These are phyloP conservation scores for Crepidodera aurea DNA, from an alignment of 2,888 invertebrate genomes.

Conservation along the genomic window DNA sequence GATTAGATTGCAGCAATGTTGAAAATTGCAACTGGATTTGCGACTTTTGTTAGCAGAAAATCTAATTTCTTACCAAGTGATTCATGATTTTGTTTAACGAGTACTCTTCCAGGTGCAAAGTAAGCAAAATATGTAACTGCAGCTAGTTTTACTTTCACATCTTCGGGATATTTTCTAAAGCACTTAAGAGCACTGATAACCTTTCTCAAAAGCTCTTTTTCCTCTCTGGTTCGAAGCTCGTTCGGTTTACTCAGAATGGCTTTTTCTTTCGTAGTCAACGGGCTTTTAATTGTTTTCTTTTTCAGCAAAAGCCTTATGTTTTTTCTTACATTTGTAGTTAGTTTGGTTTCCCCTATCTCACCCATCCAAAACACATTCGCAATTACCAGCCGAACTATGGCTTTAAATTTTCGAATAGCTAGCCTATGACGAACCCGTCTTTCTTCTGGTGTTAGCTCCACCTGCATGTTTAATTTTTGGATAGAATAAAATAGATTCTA, in stretches of 20 bases:
- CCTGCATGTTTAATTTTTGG: background rate
- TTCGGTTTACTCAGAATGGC: slow-evolving; percentile 67
- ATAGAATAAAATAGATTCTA: background rate
- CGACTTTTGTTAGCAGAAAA: too few relatives aligned
- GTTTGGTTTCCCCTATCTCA: slow-evolving; percentile 61
- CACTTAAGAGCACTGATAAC: slow-evolving; percentile 70
- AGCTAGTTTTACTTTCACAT: slow-evolving; percentile 68
- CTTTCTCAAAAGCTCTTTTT: slow-evolving; percentile 67
- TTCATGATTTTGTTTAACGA: slow-evolving; percentile 70
- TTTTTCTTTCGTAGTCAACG: slow-evolving; percentile 64
- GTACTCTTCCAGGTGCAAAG: slow-evolving; percentile 66
- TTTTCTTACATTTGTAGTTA: slow-evolving; percentile 64
- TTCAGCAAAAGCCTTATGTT: slow-evolving; percentile 61
- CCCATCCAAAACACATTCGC: slow-evolving; percentile 68
- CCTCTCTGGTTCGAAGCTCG: slow-evolving; percentile 66
- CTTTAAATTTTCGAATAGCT: slow-evolving; percentile 66
- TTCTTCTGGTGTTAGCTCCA: slow-evolving; percentile 44
- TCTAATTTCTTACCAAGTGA: slow-evolving; percentile 11
- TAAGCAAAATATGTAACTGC: slow-evolving; percentile 70
- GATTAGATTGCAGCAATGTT: too few relatives aligned
- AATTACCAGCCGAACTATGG: slow-evolving; percentile 66
- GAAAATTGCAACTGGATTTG: too few relatives aligned
- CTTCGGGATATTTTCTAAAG: slow-evolving; percentile 58
- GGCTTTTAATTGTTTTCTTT: slow-evolving; percentile 48
- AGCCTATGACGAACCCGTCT: slow-evolving; percentile 43